Evolutionary conservation across 2,113 vertebrate species (phyloP), one percentile per base, ranked within the genome.

Genomic region (Cepphus grylle): DNA sequence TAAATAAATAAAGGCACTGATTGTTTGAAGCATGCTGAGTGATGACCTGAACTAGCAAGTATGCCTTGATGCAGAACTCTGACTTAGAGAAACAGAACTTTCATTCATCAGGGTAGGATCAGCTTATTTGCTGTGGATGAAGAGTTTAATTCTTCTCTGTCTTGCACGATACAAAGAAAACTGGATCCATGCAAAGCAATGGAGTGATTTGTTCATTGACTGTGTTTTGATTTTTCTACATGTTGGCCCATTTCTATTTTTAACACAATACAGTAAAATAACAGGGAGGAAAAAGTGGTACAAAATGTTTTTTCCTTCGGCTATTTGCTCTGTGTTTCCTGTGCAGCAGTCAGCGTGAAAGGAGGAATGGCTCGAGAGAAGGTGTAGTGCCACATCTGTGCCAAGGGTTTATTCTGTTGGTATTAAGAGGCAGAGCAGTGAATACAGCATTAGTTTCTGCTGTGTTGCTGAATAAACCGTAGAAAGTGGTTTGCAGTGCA

Each of bases 1-100:
- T 50, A 94, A 96, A 92, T 94, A 95, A 96, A 94, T 89, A 95
- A 89, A 95, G 62, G 78, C 84, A 52, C 17, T 34, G 78, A 85
- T 90, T 89, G 84, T 93, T 87, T 85, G 81, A 95, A 91, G 67
- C 53, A 42, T 49, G 81, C 86, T 52, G 83, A 94, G 58, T 62
- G 86, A 92, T 87, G 91, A 94, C 76, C 65, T 90, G 95, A 93
- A 83, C 84, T 17, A 91, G 74, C 81, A 94, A 97, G 63, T 86
- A 82, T 45, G 74, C 47, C 74, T 80, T 83, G 81, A 79, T 55
- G 78, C 66, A 93, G 81, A 94, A 85, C 73, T 74, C 43, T 58
- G 50, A 63, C 42, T 59, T n/a, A 67, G 40, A 92, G 79, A 65
- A 88, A 96, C 81, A 96, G 70, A 91, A 94, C 76, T 93, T 96